Percentiles rank a stretch among this genome's conserved stretches.
These are phyloP conservation scores for Nylanderia fulva DNA, from an alignment of 1,140 invertebrate genomes.

Conservation along the genomic window DNA sequence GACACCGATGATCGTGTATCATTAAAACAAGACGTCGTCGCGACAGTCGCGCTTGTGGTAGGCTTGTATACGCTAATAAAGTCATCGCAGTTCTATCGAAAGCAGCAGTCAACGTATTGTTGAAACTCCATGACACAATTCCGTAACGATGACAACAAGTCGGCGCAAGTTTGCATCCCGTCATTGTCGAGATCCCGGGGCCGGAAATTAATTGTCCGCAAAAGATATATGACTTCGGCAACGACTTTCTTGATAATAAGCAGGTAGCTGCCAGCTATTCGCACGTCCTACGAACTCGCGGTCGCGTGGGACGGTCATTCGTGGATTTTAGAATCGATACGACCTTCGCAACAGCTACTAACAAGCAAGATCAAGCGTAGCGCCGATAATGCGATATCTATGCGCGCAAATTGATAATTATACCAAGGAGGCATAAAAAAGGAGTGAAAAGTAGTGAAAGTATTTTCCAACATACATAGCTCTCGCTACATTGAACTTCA, in stretches of 20 bases:
- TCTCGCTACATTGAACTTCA: conserved; percentile 5
- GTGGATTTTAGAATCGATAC: conserved; percentile 69
- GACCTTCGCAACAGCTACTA: conserved; percentile 64
- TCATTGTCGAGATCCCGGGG: neutral
- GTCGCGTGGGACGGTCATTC: conserved; percentile 65
- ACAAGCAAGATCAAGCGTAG: conserved; percentile 57
- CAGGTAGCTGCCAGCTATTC: conserved; percentile 58
- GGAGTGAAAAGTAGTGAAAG: conserved; percentile 25
- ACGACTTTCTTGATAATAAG: conserved; percentile 64
- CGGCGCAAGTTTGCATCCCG: neutral
- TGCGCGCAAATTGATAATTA: conserved; percentile 42
- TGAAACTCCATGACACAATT: conserved; percentile 45
- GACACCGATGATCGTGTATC: neutral
- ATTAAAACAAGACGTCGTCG: conserved; percentile 1
- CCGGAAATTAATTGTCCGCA: conserved; percentile 38
- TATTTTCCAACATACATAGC: conserved; percentile 10
- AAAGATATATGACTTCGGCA: conserved; percentile 56
- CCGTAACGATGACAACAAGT: neutral
- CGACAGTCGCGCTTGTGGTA: neutral
- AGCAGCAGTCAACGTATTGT: neutral
- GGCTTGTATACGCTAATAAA: neutral
- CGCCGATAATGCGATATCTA: conserved; percentile 48
- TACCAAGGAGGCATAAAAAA: conserved; percentile 2
- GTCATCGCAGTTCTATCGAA: neutral
- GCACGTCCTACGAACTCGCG: conserved; percentile 59